Evolutionary conservation across 2,113 vertebrate species (phyloP).

Genomic region (Psittacara wagleri): DNA sequence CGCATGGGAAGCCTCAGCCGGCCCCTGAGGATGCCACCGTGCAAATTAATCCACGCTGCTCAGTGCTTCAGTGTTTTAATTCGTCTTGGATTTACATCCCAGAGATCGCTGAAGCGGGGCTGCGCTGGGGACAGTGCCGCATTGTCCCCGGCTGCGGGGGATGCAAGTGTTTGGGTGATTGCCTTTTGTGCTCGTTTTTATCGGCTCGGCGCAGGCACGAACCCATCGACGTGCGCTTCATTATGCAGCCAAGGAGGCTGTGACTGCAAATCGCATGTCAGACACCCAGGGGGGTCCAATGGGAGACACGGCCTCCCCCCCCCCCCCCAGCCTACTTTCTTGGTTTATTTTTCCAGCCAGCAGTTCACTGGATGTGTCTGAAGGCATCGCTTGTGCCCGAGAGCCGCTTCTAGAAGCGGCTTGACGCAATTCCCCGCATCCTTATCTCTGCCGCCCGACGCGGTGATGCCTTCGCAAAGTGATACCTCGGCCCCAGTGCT

Average conservation of each 20-base stretch:
- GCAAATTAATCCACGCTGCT: background rate
- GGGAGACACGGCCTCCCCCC: background rate
- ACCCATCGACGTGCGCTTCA: background rate
- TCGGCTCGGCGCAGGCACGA: background rate
- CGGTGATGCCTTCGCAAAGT: background rate
- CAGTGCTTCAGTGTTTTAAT: background rate
- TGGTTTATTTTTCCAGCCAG: background rate
- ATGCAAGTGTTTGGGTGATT: background rate
- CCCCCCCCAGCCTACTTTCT: background rate
- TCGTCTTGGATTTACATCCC: background rate
- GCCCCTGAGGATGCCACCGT: background rate
- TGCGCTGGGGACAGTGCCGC: background rate
- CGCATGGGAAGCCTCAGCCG: background rate
- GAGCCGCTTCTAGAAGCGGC: background rate
- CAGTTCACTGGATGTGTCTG: background rate
- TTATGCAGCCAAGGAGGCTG: background rate
- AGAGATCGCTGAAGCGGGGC: background rate
- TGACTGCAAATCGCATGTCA: background rate
- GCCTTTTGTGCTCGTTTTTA: conserved; percentile 5
- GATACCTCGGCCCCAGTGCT: background rate
- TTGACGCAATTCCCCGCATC: conserved; percentile 9
- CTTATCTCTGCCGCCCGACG: background rate
- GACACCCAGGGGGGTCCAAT: background rate
- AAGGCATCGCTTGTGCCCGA: background rate
- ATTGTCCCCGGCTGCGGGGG: background rate